phyloP scores from a whole-genome alignment of 2,888 invertebrate genomes.

The Leucophenga maculata region DNA sequence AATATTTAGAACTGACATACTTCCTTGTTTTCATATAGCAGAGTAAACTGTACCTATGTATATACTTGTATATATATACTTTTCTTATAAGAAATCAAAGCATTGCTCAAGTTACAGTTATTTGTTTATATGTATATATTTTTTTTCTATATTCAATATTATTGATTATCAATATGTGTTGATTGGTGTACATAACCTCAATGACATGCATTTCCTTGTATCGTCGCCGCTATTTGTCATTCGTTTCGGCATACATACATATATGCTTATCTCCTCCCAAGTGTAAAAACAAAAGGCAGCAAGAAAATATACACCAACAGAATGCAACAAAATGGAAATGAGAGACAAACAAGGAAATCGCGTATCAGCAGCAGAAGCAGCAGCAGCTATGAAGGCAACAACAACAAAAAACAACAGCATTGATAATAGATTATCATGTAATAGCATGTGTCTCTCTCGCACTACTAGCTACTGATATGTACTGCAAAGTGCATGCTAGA shows the following conservation, averaged over 20 bases:
- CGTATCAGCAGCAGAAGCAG: too few relatives aligned
- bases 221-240: too few relatives aligned
- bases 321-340: background rate
- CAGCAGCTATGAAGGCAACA: background rate
- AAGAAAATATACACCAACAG: background rate
- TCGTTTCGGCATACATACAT: too few relatives aligned
- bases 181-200: slow-evolving; percentile 48
- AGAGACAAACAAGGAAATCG: slow-evolving; percentile 6
- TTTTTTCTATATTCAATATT: slow-evolving; percentile 5
- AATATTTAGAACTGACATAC: slow-evolving; percentile 4
- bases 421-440: too few relatives aligned
- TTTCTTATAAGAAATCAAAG: slow-evolving; percentile 31
- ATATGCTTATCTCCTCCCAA: background rate
- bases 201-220: slow-evolving; percentile 32
- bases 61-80: too few relatives aligned
- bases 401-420: background rate
- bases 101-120: slow-evolving; percentile 31
- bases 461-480: too few relatives aligned
- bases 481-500: background rate
- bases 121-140: background rate
- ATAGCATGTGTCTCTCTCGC: too few relatives aligned
- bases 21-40: slow-evolving; percentile 1
- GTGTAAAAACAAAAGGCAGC: background rate
- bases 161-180: slow-evolving; percentile 45
- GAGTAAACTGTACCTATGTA: too few relatives aligned